Evolutionary conservation across 1,140 invertebrate species (phyloP).

Genomic region (Musca domestica): DNA sequence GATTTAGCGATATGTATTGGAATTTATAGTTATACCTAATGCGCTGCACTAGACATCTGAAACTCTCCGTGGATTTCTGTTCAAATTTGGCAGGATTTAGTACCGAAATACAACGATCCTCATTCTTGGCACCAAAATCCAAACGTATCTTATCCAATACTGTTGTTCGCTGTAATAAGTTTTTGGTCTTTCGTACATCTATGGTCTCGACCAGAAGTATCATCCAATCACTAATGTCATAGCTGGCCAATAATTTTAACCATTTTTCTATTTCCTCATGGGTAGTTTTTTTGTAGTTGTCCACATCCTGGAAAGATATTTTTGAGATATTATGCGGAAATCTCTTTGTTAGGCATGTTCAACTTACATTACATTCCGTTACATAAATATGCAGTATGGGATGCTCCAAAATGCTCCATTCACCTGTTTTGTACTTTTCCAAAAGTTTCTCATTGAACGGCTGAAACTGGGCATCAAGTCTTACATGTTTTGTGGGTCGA

Average conservation of each 20-base stretch:
- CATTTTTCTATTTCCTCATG: conserved; percentile 87
- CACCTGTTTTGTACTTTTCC: conserved; percentile 60
- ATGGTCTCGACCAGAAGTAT: conserved; percentile 90
- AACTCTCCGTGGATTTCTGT: conserved; percentile 83
- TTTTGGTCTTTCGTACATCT: conserved; percentile 88
- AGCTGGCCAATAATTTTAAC: conserved; percentile 73
- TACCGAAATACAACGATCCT: conserved; percentile 82
- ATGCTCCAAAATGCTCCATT: conserved; percentile 75
- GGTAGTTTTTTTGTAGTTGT: conserved; percentile 80
- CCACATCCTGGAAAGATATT: conserved; percentile 74
- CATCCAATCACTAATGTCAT: conserved; percentile 87
- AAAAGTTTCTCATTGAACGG: conserved; percentile 73
- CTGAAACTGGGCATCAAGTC: conserved; percentile 80
- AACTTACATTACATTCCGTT: conserved; percentile 84
- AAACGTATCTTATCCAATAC: conserved; percentile 92
- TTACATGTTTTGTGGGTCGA: conserved; percentile 76
- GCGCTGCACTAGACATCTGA: conserved; percentile 78
- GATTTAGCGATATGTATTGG: no score
- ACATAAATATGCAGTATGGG: conserved; percentile 94
- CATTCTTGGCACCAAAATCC: conserved; percentile 91
- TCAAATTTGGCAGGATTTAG: conserved; percentile 88
- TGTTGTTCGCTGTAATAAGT: conserved; percentile 86
- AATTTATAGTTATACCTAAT: conserved; percentile 53
- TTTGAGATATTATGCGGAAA: conserved; percentile 1
- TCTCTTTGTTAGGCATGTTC: no score